phyloP scores from a whole-genome alignment of 2,797 vertebrate species.

The Acanthurus leucopareius region DNA sequence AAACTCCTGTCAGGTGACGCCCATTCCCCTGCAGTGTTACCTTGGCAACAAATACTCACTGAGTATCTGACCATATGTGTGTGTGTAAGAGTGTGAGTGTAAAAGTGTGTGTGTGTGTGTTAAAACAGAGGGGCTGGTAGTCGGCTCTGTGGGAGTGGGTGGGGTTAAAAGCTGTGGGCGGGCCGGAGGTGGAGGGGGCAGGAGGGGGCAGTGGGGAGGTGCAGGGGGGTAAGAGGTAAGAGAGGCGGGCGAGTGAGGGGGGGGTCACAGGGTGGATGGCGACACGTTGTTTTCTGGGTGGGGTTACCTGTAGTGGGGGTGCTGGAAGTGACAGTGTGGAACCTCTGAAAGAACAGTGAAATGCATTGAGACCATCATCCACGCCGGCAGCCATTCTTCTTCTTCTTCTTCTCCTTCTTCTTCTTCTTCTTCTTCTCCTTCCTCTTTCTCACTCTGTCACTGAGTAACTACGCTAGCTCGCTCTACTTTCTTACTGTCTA shows the following conservation, averaged over 20 bases:
- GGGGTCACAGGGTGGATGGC: conserved; percentile 68
- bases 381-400: conserved; percentile 40
- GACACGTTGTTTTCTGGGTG: conserved; percentile 71
- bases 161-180: conserved; percentile 62
- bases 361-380: conserved; percentile 83
- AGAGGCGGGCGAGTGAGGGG: conserved; percentile 65
- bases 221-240: conserved; percentile 56
- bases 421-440: too few relatives aligned
- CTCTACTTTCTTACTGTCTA: conserved; percentile 56
- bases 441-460: too few relatives aligned
- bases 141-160: conserved; percentile 48
- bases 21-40: conserved; percentile 72
- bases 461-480: conserved; percentile 43
- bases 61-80: conserved; percentile 16
- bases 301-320: conserved; percentile 89
- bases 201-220: conserved; percentile 48
- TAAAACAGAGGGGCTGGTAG: conserved; percentile 41
- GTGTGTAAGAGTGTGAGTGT: conserved; percentile 18
- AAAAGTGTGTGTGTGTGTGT: conserved; percentile 25
- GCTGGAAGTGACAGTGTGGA: conserved; percentile 88
- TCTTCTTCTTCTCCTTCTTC: conserved; percentile 14
- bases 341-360: conserved; percentile 89
- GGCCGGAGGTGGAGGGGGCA: too few relatives aligned
- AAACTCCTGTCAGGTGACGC: conserved; percentile 58
- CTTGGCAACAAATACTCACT: conserved; percentile 65